Evolutionary conservation across 2,888 invertebrate species (phyloP).

Genomic region (Mesoligia furuncula): DNA sequence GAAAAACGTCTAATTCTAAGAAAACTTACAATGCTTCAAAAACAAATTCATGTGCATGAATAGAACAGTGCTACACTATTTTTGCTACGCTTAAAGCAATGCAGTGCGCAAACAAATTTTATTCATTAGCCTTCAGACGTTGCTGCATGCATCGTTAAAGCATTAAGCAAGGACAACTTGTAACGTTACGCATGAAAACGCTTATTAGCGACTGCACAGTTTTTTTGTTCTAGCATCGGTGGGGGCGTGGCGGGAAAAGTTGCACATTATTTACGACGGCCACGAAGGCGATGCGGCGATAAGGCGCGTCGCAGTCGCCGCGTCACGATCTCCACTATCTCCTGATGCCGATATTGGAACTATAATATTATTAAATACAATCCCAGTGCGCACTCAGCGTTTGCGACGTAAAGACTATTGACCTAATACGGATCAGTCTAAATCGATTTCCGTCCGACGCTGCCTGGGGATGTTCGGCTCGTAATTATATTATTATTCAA

Average conservation of each 20-base stretch:
- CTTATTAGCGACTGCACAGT: conserved; percentile 73
- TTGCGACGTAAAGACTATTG: conserved; percentile 69
- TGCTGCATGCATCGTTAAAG: conserved; percentile 66
- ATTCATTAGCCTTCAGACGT: conserved; percentile 67
- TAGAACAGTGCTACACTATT: conserved; percentile 52
- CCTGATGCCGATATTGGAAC: conserved; percentile 86
- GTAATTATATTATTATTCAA: conserved; percentile 64
- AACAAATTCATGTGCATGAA: conserved; percentile 42
- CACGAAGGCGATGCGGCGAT: conserved; percentile 89
- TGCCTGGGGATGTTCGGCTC: conserved; percentile 52
- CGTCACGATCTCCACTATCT: conserved; percentile 90
- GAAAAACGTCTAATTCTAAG: conserved; percentile 49
- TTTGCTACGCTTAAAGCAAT: conserved; percentile 47
- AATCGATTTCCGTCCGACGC: conserved; percentile 63
- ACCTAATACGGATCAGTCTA: conserved; percentile 75
- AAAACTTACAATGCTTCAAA: conserved; percentile 45
- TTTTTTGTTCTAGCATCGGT: conserved; percentile 77
- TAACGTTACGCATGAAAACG: conserved; percentile 62
- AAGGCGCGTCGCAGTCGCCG: conserved; percentile 89
- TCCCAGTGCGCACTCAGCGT: conserved; percentile 67
- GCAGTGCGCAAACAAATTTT: conserved; percentile 52
- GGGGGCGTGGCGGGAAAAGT: conserved; percentile 90
- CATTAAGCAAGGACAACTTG: conserved; percentile 65
- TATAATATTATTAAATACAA: conserved; percentile 85
- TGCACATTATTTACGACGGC: conserved; percentile 90